Conservation (phyloP, 2,113 vertebrate genomes). For the Periophthalmodon schlosseri region DNA sequence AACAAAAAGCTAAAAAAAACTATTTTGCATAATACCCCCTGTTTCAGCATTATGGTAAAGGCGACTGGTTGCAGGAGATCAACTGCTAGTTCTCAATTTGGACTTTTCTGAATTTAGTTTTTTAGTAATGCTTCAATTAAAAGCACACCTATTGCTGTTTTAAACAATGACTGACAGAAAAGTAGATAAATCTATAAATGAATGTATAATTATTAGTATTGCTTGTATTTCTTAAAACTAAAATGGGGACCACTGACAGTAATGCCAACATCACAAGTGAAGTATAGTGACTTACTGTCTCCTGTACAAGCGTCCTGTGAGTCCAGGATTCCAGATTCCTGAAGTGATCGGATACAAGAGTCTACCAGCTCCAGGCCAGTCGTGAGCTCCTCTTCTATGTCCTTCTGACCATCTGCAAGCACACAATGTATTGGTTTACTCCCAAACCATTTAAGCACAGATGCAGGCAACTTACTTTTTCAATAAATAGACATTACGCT, state of each 20-base stretch:
- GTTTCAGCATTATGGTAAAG: no score
- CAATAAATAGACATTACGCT: no score
- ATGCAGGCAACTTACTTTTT: no score
- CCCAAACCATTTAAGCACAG: background rate
- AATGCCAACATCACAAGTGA: background rate
- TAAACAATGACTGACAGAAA: background rate
- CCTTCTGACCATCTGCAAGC: constrained; percentile 93
- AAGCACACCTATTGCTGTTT: background rate
- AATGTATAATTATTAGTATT: no score
- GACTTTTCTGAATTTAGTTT: no score
- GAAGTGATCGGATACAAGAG: constrained; percentile 95
- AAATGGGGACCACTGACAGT: no score
- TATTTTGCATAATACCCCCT: no score
- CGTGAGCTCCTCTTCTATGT: constrained; percentile 97
- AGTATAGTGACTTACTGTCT: constrained; percentile 84
- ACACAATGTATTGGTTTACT: background rate
- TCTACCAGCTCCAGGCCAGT: constrained; percentile 97
- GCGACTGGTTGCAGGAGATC: no score
- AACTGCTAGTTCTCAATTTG: no score
- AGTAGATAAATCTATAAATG: no score
- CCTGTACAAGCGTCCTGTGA: constrained; percentile 88
- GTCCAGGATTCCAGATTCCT: constrained; percentile 97
- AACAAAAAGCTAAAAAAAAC: no score
- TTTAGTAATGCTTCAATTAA: background rate
- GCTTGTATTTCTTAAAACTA: no score